These are phyloP conservation scores for Nesidiocoris tenuis DNA, from an alignment of 2,888 invertebrate genomes.

Conservation along the genomic window DNA sequence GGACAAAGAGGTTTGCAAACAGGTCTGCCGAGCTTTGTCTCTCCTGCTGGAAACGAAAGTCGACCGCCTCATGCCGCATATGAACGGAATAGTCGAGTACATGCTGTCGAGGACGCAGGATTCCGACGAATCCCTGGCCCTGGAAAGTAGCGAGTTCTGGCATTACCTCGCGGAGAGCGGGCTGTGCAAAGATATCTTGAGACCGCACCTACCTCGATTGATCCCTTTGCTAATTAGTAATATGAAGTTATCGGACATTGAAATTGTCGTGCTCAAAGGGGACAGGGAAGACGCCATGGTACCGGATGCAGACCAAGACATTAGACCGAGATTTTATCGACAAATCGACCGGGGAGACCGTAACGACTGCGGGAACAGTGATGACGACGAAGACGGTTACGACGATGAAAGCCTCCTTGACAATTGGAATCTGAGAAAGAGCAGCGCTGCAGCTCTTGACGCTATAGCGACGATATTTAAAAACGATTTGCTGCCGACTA, in stretches of 20 bases:
- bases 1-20: constrained; percentile 72
- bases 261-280: constrained; percentile 90
- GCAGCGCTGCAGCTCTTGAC: constrained; percentile 96
- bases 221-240: constrained; percentile 91
- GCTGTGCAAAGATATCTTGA: constrained; percentile 87
- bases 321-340: constrained; percentile 95
- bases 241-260: constrained; percentile 97
- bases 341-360: constrained; percentile 80
- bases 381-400: constrained; percentile 67
- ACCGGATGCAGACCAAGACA: constrained; percentile 96
- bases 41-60: constrained; percentile 93
- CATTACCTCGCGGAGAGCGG: constrained; percentile 88
- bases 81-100: constrained; percentile 95
- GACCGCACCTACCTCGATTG: constrained; percentile 77
- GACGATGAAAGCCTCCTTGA: constrained; percentile 82
- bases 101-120: constrained; percentile 95
- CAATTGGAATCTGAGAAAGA: constrained; percentile 91
- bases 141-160: constrained; percentile 99
- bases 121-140: constrained; percentile 89
- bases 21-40: constrained; percentile 95
- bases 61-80: constrained; percentile 90
- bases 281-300: constrained; percentile 96
- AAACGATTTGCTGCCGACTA: constrained; percentile 87
- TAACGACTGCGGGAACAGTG: constrained; percentile 58
- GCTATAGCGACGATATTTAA: constrained; percentile 95